Evolutionary conservation across 2,888 invertebrate species (phyloP), one percentile per base, ranked within the genome.

Genomic region (Rhamphomyia laevipes): DNA sequence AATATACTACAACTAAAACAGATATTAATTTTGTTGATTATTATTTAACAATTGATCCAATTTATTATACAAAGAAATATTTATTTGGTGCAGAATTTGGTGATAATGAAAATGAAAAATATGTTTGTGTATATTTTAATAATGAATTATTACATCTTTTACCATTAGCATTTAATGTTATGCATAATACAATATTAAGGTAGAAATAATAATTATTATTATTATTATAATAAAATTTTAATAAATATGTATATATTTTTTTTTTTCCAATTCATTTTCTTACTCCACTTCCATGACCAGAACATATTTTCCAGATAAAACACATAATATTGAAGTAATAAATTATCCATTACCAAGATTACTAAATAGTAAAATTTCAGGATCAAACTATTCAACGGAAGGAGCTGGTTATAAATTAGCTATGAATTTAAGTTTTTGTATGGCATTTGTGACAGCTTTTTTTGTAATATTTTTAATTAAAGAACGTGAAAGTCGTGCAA

Each of bases 401-500:
- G n/a, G 2, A 7, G 2, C 5, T 18, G 78, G 78, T 50, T 76
- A 80, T 63, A 80, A 82, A 61, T 60, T 84, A 18, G 78, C 86
- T 0, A 77, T 81, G 50, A 84, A 82, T 55, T 72, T 88, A 44
- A 81, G 82, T 12, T 86, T 84, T 65, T 82, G 84, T 61, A 75
- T 89, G 69, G 78, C 83, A 15, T 86, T 90, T 58, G 81, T 81
- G 2, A 77, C 78, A 45, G 59, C 66, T 4, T 78, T 82, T 43
- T 84, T 77, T 57, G 71, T 82, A 31, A 71, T 83, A 64, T 83
- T 82, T 53, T 63, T 73, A 52, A 63, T 67, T 30, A 66, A 82
- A 70, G 89, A 90, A 63, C 76, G 84, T 21, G 72, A 79, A n/a
- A 77, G 76, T 38, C 80, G 84, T 40, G 80, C 85, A 0, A 86